phyloP scores from a whole-genome alignment of 2,797 vertebrate species.

The Choloepus didactylus region DNA sequence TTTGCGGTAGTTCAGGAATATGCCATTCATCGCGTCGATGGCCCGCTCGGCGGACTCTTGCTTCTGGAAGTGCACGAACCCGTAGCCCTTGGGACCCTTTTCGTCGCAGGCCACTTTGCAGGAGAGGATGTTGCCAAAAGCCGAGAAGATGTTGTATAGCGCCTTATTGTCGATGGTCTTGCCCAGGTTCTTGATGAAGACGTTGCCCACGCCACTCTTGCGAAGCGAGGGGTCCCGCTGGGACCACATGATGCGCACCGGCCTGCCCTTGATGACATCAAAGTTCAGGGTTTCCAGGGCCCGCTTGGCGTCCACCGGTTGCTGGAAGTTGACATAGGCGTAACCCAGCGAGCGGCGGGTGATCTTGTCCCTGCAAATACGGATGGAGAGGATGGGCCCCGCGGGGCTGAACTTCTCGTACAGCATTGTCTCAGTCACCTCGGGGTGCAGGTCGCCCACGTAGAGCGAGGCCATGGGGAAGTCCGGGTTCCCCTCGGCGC shows the following conservation, averaged over 20 bases:
- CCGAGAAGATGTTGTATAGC: conserved; percentile 83
- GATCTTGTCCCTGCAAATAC: conserved; percentile 82
- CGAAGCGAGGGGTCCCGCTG: conserved; percentile 83
- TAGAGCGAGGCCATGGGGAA: conserved; percentile 82
- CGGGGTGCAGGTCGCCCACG: conserved; percentile 82
- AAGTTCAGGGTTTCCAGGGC: conserved; percentile 83
- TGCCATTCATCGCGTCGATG: conserved; percentile 83
- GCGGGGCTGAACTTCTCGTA: conserved; percentile 82
- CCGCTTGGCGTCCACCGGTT: conserved; percentile 80
- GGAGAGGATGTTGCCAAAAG: conserved; percentile 82
- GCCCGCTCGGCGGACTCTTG: conserved; percentile 80
- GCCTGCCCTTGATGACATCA: conserved; percentile 81
- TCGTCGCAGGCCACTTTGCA: conserved; percentile 84
- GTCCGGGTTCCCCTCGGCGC: conserved; percentile 64
- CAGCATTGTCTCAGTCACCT: conserved; percentile 82
- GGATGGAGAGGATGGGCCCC: conserved; percentile 81
- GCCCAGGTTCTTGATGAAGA: conserved; percentile 85
- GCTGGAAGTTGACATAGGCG: conserved; percentile 83
- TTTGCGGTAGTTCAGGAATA: conserved; percentile 84
- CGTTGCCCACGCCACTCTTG: conserved; percentile 82
- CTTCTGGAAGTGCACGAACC: conserved; percentile 83
- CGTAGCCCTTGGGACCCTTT: conserved; percentile 83
- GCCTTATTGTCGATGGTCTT: conserved; percentile 84
- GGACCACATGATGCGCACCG: conserved; percentile 84
- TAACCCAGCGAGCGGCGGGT: conserved; percentile 82